These are phyloP conservation scores for Eurypyga helias DNA, from an alignment of 2,113 vertebrate species.

Conservation along the genomic window DNA sequence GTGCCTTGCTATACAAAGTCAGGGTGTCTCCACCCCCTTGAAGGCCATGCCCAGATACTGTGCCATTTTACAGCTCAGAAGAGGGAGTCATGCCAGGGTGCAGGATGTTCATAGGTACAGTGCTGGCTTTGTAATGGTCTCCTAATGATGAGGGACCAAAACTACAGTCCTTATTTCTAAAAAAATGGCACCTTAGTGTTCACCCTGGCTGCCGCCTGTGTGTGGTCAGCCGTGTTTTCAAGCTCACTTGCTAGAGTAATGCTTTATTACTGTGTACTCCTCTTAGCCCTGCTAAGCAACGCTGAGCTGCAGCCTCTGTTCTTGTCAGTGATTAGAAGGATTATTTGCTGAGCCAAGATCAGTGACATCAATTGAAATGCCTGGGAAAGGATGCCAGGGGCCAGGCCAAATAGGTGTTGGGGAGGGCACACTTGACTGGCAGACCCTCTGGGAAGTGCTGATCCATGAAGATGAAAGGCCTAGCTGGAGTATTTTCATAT, in stretches of 20 bases:
- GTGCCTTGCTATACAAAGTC: background rate
- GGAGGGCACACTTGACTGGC: background rate
- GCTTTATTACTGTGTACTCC: background rate
- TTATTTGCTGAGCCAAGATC: conserved; percentile 44
- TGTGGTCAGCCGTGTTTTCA: background rate
- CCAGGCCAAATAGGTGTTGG: background rate
- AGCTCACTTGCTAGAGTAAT: background rate
- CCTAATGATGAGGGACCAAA: background rate
- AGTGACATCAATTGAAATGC: conserved; percentile 34
- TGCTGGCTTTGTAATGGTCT: background rate
- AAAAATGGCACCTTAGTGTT: background rate
- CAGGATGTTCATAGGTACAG: background rate
- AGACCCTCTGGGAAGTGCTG: conserved; percentile 19
- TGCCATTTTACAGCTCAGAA: background rate
- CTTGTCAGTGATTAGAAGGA: conserved; percentile 36
- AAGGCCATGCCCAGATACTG: background rate
- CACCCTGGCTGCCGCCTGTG: background rate
- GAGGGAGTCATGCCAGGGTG: background rate
- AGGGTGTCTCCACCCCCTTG: background rate
- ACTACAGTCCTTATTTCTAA: background rate
- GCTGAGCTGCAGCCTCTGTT: background rate
- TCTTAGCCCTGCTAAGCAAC: background rate
- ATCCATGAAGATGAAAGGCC: conserved; percentile 10
- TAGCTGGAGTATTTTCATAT: background rate
- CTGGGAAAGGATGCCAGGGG: background rate